phyloP scores from a whole-genome alignment of 2,113 vertebrate species.

The Labrus mixtus region DNA sequence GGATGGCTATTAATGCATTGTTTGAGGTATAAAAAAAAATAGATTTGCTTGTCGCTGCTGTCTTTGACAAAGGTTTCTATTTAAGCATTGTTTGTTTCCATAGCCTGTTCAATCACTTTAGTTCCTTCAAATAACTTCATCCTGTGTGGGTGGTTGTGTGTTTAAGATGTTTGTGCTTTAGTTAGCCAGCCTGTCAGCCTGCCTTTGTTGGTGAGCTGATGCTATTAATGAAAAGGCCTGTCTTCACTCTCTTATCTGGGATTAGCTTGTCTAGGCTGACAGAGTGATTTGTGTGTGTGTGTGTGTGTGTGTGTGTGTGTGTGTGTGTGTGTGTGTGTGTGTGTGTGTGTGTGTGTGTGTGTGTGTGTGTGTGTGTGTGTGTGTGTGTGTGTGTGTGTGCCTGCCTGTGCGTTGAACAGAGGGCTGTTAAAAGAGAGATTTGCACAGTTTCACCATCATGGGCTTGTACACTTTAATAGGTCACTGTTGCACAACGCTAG shows the following conservation, averaged over 20 bases:
- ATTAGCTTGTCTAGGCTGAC: slow-evolving; percentile 69
- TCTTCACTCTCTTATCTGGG: slow-evolving; percentile 72
- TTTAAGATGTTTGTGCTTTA: slow-evolving; percentile 39
- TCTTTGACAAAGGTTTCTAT: slow-evolving; percentile 31
- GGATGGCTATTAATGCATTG: fast-evolving
- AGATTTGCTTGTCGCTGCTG: slow-evolving; percentile 13
- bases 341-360: slow-evolving; percentile 8
- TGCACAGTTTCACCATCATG: not conserved
- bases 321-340: not conserved
- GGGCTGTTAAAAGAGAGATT: slow-evolving; percentile 17
- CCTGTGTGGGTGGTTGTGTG: slow-evolving; percentile 22
- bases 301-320: slow-evolving; percentile 12
- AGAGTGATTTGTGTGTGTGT: slow-evolving; percentile 33
- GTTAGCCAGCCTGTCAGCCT: slow-evolving; percentile 59
- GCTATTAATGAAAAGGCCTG: slow-evolving; percentile 65
- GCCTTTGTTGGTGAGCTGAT: slow-evolving; percentile 64
- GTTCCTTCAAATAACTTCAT: slow-evolving; percentile 58
- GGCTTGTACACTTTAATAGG: not conserved
- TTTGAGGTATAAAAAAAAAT: not conserved
- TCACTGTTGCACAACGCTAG: not conserved
- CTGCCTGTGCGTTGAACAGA: slow-evolving; percentile 2
- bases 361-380: too few relatives aligned
- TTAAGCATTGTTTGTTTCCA: slow-evolving; percentile 20
- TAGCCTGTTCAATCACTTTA: slow-evolving; percentile 27
- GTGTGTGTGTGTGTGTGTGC: slow-evolving; percentile 12